These are phyloP conservation scores for Chromis chromis DNA, from an alignment of 2,797 vertebrate species.

Conservation along the genomic window DNA sequence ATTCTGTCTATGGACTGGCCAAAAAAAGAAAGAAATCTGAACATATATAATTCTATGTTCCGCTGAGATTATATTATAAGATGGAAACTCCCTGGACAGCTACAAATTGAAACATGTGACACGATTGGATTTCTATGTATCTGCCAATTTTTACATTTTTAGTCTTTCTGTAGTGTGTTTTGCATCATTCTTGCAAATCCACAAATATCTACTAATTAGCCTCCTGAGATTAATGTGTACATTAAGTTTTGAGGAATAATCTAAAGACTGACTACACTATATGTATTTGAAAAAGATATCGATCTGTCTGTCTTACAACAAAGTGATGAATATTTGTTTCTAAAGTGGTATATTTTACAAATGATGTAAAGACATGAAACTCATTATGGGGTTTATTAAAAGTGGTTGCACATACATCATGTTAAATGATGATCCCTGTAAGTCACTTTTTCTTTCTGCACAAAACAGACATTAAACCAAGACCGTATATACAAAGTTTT, in stretches of 20 bases:
- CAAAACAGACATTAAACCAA: not conserved
- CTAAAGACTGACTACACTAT: not conserved
- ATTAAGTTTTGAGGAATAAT: not conserved
- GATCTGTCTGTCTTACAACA: too few species aligned
- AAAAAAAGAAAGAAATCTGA: too few species aligned
- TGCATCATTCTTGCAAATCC: not conserved
- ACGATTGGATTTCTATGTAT: not conserved
- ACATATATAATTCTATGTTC: too few species aligned
- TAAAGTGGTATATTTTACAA: not conserved
- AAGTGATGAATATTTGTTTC: not conserved
- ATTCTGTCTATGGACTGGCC: not conserved
- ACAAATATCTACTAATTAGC: not conserved
- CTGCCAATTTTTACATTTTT: too few species aligned
- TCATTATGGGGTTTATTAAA: slow-evolving; percentile 12
- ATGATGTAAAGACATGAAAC: not conserved
- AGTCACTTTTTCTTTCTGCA: slow-evolving; percentile 18
- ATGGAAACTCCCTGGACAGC: too few species aligned
- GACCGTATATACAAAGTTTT: not conserved
- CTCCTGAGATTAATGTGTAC: not conserved
- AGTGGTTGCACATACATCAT: not conserved
- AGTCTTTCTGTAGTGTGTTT: not conserved
- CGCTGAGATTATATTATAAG: too few species aligned
- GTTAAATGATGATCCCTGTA: slow-evolving; percentile 18
- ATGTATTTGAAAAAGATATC: not conserved
- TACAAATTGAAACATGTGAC: not conserved